Base-by-base conservation (phyloP, 1,140 invertebrate genomes). In the Leptinotarsa lineolata region DNA sequence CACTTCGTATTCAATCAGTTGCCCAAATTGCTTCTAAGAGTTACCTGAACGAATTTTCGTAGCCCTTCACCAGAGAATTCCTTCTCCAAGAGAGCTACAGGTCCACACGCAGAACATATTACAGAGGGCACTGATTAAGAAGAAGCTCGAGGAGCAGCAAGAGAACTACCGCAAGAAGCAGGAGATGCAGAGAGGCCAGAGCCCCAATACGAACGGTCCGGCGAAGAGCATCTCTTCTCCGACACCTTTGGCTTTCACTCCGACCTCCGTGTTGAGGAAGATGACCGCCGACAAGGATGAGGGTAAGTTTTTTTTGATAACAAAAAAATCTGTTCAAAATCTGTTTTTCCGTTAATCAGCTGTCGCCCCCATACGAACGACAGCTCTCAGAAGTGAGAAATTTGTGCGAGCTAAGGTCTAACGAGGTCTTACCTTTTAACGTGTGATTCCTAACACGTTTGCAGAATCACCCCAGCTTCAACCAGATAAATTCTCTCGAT, bases 251-350 rank as follows among this genome's bases (percentile, higher is more conserved):
- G 92, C 94, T 4, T 97, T 97, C 84, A 96, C 94, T 3, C 95
- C 95, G 61, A 97, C 95, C 11, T 95, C 95, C 60, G 92, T 88
- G 59, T 88, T 97, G 80, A 89, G 95, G 44, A 97, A 97, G 86
- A 95, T 97, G 94, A 95, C 94, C 58, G 94, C 94, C 21, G 95
- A 96, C 78, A 95, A 94, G 83, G 92, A 94, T 77, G 86, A 84
- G 72, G 80, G 81, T 80, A 67, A 58, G 61, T 70, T 71, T 76
- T 66, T 48, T 44, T 63, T 24, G 13, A 18, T 30, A 72, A 48
- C 63, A 66, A 18, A n/a, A n/a, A n/a, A n/a, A n/a, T n/a, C n/a
- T 44, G 44, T 54, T 54, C 46, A 54, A 11, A 54, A n/a, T n/a
- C n/a, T n/a, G n/a, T n/a, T n/a, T n/a, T n/a, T n/a, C n/a, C n/a